These are phyloP conservation scores for Mamestra brassicae DNA, from an alignment of 2,888 invertebrate species.

Conservation along the genomic window DNA sequence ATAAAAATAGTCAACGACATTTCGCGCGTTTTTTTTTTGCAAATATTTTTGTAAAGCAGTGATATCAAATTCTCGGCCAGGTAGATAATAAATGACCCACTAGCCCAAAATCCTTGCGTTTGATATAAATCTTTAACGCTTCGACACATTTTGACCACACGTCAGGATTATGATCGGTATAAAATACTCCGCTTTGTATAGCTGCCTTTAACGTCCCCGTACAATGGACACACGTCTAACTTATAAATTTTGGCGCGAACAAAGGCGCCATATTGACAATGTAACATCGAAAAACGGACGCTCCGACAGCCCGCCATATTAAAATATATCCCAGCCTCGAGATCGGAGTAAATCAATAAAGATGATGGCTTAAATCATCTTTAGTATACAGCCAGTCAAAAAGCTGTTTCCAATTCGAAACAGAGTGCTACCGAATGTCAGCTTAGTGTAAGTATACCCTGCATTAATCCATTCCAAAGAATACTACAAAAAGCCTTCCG, in stretches of 20 bases:
- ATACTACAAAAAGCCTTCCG: constrained; percentile 82
- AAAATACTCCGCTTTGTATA: constrained; percentile 84
- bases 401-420: constrained; percentile 67
- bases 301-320: constrained; percentile 80
- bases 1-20: constrained; percentile 1
- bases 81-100: constrained; percentile 73
- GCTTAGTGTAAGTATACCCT: constrained; percentile 73
- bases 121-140: constrained; percentile 88
- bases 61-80: constrained; percentile 59
- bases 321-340: constrained; percentile 84
- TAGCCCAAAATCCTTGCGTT: constrained; percentile 69
- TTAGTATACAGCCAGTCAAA: constrained; percentile 65
- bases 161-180: constrained; percentile 88
- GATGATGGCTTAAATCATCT: constrained; percentile 83
- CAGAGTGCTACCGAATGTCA: constrained; percentile 76
- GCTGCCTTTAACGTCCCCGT: constrained; percentile 74
- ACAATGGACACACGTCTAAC: constrained; percentile 88
- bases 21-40: constrained; percentile 22
- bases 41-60: constrained; percentile 15
- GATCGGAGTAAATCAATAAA: constrained; percentile 87
- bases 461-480: constrained; percentile 74
- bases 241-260: constrained; percentile 89
- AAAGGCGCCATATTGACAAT: constrained; percentile 90
- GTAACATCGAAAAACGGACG: constrained; percentile 84
- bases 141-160: constrained; percentile 90